Conservation (phyloP, 2,797 vertebrate genomes). For the Erpetoichthys calabaricus region DNA sequence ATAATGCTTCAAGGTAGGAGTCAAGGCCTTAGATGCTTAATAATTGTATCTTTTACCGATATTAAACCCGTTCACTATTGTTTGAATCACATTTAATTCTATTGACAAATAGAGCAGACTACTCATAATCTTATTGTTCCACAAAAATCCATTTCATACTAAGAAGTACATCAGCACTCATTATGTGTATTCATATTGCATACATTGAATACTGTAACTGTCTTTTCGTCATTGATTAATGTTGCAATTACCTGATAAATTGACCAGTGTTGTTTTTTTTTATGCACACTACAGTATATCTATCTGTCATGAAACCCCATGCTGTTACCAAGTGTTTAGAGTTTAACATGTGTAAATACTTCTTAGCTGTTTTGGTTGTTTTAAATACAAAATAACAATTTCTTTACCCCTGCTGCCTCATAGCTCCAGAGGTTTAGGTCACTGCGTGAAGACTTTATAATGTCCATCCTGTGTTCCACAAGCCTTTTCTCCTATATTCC, state of each 20-base stretch:
- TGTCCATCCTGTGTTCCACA: too few species aligned
- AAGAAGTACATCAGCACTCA: not conserved
- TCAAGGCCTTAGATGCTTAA: too few species aligned
- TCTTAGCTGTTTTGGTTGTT: not conserved
- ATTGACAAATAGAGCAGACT: slow-evolving; percentile 4
- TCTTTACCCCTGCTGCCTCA: too few species aligned
- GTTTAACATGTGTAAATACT: not conserved
- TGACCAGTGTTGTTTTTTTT: not conserved
- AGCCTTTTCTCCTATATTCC: too few species aligned
- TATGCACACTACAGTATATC: slow-evolving; percentile 1
- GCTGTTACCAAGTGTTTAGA: not conserved
- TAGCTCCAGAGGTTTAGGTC: too few species aligned
- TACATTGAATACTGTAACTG: slow-evolving; percentile 2
- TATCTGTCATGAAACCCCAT: not conserved
- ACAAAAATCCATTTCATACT: not conserved
- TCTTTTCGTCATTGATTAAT: slow-evolving; percentile 3
- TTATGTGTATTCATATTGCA: not conserved
- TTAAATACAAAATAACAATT: too few species aligned
- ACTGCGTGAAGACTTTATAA: too few species aligned
- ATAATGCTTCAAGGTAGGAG: too few species aligned
- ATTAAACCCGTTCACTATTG: not conserved
- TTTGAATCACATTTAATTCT: slow-evolving; percentile 2
- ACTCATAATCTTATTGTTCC: not conserved
- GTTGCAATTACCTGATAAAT: slow-evolving; percentile 3
- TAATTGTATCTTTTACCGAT: too few species aligned